Conservation (phyloP, 2,113 vertebrate genomes). For the Sula dactylatra region DNA sequence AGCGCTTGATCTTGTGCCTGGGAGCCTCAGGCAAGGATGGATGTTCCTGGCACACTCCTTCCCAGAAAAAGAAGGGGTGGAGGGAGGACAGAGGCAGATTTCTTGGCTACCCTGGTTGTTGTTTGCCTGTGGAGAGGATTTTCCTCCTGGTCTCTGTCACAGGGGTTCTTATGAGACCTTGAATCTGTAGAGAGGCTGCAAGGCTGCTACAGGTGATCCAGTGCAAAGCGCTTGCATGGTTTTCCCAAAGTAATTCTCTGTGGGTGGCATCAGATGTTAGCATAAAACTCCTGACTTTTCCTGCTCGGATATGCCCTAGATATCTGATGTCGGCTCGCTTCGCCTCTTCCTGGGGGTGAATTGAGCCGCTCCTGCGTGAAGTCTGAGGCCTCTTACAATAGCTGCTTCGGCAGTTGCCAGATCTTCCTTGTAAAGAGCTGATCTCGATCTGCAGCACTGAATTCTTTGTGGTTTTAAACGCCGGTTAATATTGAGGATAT, state of each 20-base stretch:
- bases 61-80: not conserved
- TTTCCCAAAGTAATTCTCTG: not conserved
- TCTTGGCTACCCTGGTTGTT: not conserved
- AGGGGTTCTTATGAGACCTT: not conserved
- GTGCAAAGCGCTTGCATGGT: accelerated
- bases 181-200: accelerated
- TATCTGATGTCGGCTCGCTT: accelerated
- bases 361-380: not conserved
- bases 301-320: accelerated
- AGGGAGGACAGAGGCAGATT: not conserved
- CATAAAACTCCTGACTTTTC: not conserved
- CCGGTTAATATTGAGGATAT: not conserved
- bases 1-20: accelerated
- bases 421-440: not conserved
- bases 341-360: not conserved
- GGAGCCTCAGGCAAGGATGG: not conserved
- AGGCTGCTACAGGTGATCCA: not conserved
- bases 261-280: not conserved
- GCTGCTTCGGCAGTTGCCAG: not conserved
- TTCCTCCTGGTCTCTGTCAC: not conserved
- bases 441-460: not conserved
- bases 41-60: accelerated
- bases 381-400: not conserved
- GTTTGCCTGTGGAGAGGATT: not conserved
- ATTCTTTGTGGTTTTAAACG: not conserved